phyloP scores from a whole-genome alignment of 1,140 invertebrate genomes.

The Lepidostoma basale region DNA sequence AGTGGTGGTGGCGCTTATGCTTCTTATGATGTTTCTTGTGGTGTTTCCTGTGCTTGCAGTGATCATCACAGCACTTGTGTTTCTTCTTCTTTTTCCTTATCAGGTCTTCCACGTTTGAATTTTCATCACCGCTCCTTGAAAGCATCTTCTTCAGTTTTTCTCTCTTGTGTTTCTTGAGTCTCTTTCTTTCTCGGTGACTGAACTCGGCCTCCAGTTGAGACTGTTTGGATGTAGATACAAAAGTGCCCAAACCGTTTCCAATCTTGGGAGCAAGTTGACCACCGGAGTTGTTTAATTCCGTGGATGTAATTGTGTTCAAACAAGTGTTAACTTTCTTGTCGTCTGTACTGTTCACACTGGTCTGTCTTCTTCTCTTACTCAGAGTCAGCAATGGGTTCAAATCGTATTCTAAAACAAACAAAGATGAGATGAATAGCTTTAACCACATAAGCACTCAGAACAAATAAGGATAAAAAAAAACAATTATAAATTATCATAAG shows the following conservation, averaged over 20 bases:
- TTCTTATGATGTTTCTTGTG: conserved; percentile 76
- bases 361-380: conserved; percentile 74
- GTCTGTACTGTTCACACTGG: conserved; percentile 64
- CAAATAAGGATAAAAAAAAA: no score
- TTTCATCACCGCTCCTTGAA: conserved; percentile 53
- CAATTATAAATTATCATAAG: no score
- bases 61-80: conserved; percentile 72
- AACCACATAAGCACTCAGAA: no score
- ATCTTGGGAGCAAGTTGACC: conserved; percentile 34
- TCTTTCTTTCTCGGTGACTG: conserved; percentile 68
- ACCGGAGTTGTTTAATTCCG: conserved; percentile 29
- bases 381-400: conserved; percentile 77
- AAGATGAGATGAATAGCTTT: neutral
- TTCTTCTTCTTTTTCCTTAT: conserved; percentile 71
- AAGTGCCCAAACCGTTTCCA: conserved; percentile 21
- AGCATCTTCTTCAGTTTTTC: conserved; percentile 68
- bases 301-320: conserved; percentile 41
- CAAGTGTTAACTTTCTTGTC: conserved; percentile 55
- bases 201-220: conserved; percentile 48
- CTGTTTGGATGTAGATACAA: conserved; percentile 43
- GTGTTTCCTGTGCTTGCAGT: conserved; percentile 73
- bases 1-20: conserved; percentile 79
- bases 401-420: conserved; percentile 68
- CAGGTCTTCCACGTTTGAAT: conserved; percentile 53
- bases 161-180: conserved; percentile 72